Percentiles rank a stretch among this genome's conserved stretches.
Evolutionary conservation across 2,888 invertebrate species (phyloP).

Genomic region (Vesta saturnalis): DNA sequence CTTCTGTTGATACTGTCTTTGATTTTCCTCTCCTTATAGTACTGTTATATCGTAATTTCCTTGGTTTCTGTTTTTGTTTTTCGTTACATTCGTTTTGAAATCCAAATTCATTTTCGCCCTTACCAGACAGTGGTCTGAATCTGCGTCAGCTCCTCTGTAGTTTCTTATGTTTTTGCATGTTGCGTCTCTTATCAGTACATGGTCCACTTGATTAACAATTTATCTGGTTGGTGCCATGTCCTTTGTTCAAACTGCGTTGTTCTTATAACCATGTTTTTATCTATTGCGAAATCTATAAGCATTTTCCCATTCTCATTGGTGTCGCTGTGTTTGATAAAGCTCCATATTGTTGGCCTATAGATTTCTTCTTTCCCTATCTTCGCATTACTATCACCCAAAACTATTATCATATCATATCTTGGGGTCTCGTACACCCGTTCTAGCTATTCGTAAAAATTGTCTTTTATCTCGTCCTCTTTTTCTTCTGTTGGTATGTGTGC

Average conservation of each 20-base stretch:
- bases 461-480: not conserved
- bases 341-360: not conserved
- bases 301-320: not conserved
- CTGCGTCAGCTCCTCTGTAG: not conserved
- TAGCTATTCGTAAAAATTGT: not conserved
- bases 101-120: not conserved
- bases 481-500: not conserved
- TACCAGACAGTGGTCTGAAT: not conserved
- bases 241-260: not conserved
- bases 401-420: not conserved
- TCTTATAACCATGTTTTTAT: not conserved
- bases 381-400: not conserved
- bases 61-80: not conserved
- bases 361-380: not conserved
- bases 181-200: not conserved
- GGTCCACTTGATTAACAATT: not conserved
- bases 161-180: not conserved
- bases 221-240: not conserved
- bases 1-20: not conserved
- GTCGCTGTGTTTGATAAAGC: not conserved
- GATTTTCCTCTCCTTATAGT: not conserved
- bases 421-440: not conserved
- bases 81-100: not conserved
- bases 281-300: not conserved
- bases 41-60: not conserved